Base-by-base conservation (phyloP, 1,140 invertebrate genomes). In the Drosophila tsacasi region DNA sequence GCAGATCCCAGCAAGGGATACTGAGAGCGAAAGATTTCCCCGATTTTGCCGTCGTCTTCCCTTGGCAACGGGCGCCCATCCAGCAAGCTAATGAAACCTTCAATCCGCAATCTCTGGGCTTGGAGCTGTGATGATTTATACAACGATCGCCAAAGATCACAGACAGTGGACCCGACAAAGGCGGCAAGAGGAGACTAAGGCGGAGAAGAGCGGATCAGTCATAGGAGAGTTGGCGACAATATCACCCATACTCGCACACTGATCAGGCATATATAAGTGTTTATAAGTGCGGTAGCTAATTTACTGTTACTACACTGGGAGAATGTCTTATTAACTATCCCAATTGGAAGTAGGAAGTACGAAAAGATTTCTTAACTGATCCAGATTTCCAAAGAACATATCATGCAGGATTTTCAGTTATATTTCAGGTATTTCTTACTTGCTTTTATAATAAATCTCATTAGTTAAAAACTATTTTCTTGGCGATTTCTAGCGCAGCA, bases 121-220 rank as follows among this genome's bases (percentile, higher is more conserved):
- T 39, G 39, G 17, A n/a, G 68, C 44, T 64, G 52, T 62, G 23
- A 79, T 87, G 79, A 87, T 85, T 85, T 83, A 82, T 85, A 63
- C 35, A 30, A 10, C 75, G 64, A 77, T 69, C 64, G 52, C 30
- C 74, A 77, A 77, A 77, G 74, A 77, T 77, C 74, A 77, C 57
- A 61, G 63, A 55, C 57, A 61, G 42, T 25, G 44, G 58, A 59
- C 49, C 47, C 23, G 50, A 15, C 66, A 35, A 15, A 35, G 17
- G 47, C 17, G 13, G 40, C 17, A 15, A 19, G 52, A 37, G 32
- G 52, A 37, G 52, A 17, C 13, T 37, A 15, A 17, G 32, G 21
- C 19, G 50, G 50, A 23, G 52, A 10, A 17, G 52, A 55, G 52
- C 13, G 30, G 52, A 17, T 37, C 32, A 37, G 52, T 19, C 32